Percentiles rank a stretch among this genome's conserved stretches.
Evolutionary conservation across 2,797 vertebrate genomes (phyloP).

Genomic region (Rhyacichthys aspro): DNA sequence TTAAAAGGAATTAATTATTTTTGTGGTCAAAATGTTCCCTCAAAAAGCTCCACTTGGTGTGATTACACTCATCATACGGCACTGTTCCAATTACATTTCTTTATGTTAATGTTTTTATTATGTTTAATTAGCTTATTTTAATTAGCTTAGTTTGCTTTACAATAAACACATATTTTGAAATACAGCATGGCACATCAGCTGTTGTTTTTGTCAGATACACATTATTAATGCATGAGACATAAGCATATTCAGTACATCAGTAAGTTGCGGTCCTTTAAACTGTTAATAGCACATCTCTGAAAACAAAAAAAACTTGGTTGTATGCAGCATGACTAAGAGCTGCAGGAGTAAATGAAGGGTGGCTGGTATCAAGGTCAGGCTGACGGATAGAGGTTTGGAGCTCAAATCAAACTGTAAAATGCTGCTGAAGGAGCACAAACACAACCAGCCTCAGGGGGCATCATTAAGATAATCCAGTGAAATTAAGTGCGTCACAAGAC

Average conservation of each 20-base stretch:
- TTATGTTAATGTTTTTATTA: conserved; percentile 15
- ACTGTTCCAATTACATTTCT: conserved; percentile 10
- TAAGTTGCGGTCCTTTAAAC: conserved; percentile 51
- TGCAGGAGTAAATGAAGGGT: conserved; percentile 54
- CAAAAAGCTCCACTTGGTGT: conserved; percentile 13
- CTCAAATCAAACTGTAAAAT: conserved; percentile 40
- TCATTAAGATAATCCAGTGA: conserved; percentile 66
- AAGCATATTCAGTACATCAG: conserved; percentile 40
- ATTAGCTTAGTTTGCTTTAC: conserved; percentile 44
- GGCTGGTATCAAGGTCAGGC: conserved; percentile 45
- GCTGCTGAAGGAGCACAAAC: conserved; percentile 51
- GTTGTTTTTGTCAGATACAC: conserved; percentile 36
- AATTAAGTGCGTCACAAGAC: conserved; percentile 48
- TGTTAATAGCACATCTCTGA: conserved; percentile 51
- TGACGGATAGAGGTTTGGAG: conserved; percentile 20
- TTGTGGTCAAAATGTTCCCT: conserved; percentile 7
- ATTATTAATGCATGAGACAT: conserved; percentile 39
- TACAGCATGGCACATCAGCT: conserved; percentile 21
- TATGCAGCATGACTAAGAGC: conserved; percentile 49
- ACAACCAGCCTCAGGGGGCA: conserved; percentile 51
- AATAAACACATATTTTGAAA: conserved; percentile 20
- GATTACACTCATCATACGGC: conserved; percentile 17
- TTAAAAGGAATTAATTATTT: conserved; percentile 13
- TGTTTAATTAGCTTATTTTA: conserved; percentile 44
- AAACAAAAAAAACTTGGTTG: conserved; percentile 32